Percentiles rank a stretch among this genome's conserved stretches.
Conservation (phyloP, 2,797 vertebrate species). For the Tauraco hartlaubi region DNA sequence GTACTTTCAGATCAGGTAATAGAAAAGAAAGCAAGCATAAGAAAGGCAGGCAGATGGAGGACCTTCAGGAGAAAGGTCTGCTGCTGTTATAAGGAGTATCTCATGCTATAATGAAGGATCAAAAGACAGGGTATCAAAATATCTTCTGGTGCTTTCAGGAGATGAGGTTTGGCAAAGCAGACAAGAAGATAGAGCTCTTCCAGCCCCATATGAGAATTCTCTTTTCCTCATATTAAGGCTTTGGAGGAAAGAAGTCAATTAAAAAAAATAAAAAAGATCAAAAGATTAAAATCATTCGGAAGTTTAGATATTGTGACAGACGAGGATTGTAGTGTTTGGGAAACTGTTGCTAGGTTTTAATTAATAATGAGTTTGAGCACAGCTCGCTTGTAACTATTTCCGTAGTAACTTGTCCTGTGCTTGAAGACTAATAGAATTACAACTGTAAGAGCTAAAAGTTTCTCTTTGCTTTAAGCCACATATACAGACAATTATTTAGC, state of each 20-base stretch:
- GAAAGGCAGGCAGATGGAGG: background rate
- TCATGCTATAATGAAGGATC: background rate
- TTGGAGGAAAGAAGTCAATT: background rate
- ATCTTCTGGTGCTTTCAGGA: background rate
- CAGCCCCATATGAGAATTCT: background rate
- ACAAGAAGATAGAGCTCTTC: background rate
- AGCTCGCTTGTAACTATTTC: background rate
- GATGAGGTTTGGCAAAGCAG: background rate
- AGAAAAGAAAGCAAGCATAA: background rate
- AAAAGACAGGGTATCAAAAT: background rate
- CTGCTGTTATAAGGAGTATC: background rate
- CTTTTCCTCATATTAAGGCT: background rate
- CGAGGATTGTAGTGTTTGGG: background rate
- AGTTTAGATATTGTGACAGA: background rate
- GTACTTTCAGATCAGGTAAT: background rate
- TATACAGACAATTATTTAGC: background rate
- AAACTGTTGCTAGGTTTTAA: background rate
- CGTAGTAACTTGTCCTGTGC: background rate
- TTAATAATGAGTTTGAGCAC: background rate
- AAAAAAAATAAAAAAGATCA: background rate
- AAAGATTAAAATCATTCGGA: background rate
- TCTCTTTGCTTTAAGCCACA: background rate
- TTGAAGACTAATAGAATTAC: background rate
- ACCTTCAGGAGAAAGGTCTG: background rate
- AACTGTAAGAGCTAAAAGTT: background rate